Base-by-base conservation (phyloP, 2,888 invertebrate species). In the Tetranychus truncatus region DNA sequence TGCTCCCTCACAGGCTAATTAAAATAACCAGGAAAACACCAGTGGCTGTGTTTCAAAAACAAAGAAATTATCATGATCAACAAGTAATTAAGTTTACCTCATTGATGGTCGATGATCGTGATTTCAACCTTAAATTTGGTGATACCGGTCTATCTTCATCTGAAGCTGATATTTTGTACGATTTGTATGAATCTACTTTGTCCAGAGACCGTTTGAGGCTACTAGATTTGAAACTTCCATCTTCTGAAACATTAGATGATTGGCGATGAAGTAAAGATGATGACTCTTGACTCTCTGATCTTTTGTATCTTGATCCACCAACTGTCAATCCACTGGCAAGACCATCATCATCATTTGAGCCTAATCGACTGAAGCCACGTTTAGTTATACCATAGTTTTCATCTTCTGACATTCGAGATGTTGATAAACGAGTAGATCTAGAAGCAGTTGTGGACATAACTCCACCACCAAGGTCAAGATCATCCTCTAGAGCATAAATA, bases 161-260 rank as follows among this genome's bases (percentile, higher is more conserved):
- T 11, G 20, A 4, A 69, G 69, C 20, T 20, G 69, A 24, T 69
- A 21, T 21, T 21, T 24, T 20, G 69, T 69, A 69, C 20, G 69
- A 69, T 21, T 24, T n/a, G 6, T 24, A 11, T 20, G 69, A 69
- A 69, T 69, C 69, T 24, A 20, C 69, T 69, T 21, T 69, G 34
- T 69, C 69, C n/a, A 69, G 69, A 69, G 69, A 69, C 20, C 69
- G 20, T 69, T 69, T 69, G 6, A 4, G 69, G 21, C 21, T 24
- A 69, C 69, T 69, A 5, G 21, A 20, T 24, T 24, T 69, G 21
- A 69, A 20, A 69, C 69, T 69, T 20, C 34, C 69, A 11, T 69
- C 69, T 20, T 69, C 69, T 11, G 69, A 69, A 24, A 69, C 69
- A 11, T 24, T 20, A 69, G 69, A 69, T 9, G 69, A 69, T 69